These are phyloP conservation scores for Trisateles emortualis DNA, from an alignment of 2,888 invertebrate genomes.

Conservation along the genomic window DNA sequence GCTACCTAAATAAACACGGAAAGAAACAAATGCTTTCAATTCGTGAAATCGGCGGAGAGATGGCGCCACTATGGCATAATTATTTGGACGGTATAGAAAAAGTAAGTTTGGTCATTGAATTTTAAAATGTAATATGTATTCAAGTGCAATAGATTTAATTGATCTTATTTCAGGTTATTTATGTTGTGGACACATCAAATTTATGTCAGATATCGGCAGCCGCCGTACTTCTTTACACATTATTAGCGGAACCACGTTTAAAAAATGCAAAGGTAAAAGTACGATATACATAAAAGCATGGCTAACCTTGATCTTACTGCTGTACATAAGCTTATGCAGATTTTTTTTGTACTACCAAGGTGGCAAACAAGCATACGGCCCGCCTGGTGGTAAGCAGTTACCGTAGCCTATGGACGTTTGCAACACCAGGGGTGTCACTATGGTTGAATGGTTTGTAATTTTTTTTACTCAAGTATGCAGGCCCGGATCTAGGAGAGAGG, in stretches of 20 bases:
- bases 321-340: too few relatives aligned
- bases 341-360: too few relatives aligned
- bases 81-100: slow-evolving; percentile 90
- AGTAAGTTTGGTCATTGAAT: slow-evolving; percentile 49
- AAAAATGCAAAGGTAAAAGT: slow-evolving; percentile 85
- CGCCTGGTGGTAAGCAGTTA: too few relatives aligned
- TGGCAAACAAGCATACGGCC: too few relatives aligned
- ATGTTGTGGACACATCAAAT: slow-evolving; percentile 94
- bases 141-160: neutral
- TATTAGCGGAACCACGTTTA: slow-evolving; percentile 91
- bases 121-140: too few relatives aligned
- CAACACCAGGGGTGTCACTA: too few relatives aligned
- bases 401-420: too few relatives aligned
- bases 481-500: too few relatives aligned
- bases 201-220: slow-evolving; percentile 95
- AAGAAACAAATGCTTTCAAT: slow-evolving; percentile 86
- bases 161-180: slow-evolving; percentile 85
- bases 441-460: too few relatives aligned
- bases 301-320: too few relatives aligned
- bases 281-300: neutral
- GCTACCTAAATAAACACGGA: slow-evolving; percentile 78
- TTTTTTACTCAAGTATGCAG: too few relatives aligned
- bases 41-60: slow-evolving; percentile 92
- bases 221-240: slow-evolving; percentile 92
- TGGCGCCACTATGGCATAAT: slow-evolving; percentile 94